phyloP scores from a whole-genome alignment of 1,140 invertebrate genomes.

The Pseudomyrmex pallidus region DNA sequence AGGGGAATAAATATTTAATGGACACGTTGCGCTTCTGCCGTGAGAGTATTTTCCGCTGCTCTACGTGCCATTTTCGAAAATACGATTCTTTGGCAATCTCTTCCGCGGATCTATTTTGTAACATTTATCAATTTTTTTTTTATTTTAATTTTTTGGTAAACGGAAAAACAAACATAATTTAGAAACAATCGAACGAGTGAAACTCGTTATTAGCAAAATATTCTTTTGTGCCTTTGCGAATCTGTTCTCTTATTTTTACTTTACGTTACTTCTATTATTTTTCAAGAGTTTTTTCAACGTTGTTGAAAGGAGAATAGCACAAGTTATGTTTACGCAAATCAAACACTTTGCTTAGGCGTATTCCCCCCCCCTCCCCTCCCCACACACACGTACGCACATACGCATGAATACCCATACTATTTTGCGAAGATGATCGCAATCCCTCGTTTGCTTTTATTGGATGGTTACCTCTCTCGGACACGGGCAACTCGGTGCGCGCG shows the following conservation, averaged over 20 bases:
- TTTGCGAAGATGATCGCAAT: constrained; percentile 4
- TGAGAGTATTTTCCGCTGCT: background rate
- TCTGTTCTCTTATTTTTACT: too few species aligned
- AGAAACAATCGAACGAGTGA: too few species aligned
- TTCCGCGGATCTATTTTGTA: too few species aligned
- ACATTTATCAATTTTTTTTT: too few species aligned
- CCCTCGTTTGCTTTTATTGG: background rate
- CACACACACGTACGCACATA: too few species aligned
- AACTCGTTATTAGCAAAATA: too few species aligned
- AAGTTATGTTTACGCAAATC: background rate
- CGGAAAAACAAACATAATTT: too few species aligned
- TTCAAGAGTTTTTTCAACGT: background rate
- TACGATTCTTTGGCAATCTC: background rate
- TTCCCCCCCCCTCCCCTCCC: too few species aligned
- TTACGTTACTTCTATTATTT: too few species aligned
- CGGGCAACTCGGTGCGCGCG: background rate
- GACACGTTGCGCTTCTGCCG: background rate
- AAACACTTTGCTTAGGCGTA: background rate
- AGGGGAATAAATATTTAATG: constrained; percentile 32
- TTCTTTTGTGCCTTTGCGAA: too few species aligned
- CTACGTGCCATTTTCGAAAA: background rate
- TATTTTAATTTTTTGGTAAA: too few species aligned
- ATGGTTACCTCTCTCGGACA: background rate
- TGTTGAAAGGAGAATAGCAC: background rate
- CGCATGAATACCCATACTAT: background rate